Base-by-base conservation (phyloP, 1,140 invertebrate genomes). In the Megalopta genalis region DNA sequence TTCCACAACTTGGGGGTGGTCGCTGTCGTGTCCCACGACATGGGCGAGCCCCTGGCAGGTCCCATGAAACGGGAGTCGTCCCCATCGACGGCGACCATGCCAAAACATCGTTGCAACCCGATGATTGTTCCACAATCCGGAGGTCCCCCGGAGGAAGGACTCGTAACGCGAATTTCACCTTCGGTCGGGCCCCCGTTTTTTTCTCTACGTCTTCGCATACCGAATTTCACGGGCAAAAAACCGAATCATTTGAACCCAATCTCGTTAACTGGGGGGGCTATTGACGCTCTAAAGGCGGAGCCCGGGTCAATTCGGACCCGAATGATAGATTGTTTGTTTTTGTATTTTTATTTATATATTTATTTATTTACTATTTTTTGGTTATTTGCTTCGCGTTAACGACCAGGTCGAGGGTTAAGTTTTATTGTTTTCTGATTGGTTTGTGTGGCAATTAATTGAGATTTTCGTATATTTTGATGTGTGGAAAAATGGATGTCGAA, bases 41-140 rank as follows among this genome's bases (percentile, higher is more conserved):
- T 57, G 54, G 54, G n/a, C n/a, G 54, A 57, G 54, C 39, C 49
- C 37, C n/a, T 37, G 60, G 49, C 69, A n/a, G 25, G 59, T 77
- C 49, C 32, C 52, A n/a, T 52, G 59, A 77, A 62, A 57, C 59
- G 49, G 46, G 59, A 63, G 60, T 71, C 46, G 60, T 71, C 67
- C 59, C 76, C 70, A 71, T 77, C 39, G 7, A 46, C 64, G 23
- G 39, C 42, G 39, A 66, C 64, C 37, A 65, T 52, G 49, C 25
- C 60, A 49, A n/a, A n/a, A 46, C 64, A 39, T 66, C 39, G 63
- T 37, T 65, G 63, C 63, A 65, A 65, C 63, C 63, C 5, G 63
- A 65, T 65, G 63, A 42, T 65, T 54, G 75, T 52, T 27, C 32
- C 39, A 67, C 74, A 27, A 77, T 57, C 16, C 49, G 37, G 66